Evolutionary conservation across 37 sponge, comb jelly and placozoan genomes (phyloP).

Genomic region (Bolinopsis microptera): DNA sequence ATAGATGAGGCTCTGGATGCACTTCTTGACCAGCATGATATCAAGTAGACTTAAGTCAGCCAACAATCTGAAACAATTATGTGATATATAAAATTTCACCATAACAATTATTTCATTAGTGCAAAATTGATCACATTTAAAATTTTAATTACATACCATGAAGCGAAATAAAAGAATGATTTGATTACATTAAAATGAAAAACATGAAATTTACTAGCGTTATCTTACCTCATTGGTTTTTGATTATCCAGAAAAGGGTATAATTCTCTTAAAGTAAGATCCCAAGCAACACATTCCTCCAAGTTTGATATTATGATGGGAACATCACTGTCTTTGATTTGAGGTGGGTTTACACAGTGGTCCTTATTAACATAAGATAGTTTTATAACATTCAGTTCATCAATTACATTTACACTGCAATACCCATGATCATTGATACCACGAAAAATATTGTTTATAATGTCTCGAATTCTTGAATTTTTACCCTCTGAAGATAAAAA

Average conservation of each 20-base stretch:
- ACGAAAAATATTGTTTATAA: not conserved
- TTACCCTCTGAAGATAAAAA: constrained; percentile 56
- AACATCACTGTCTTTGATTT: constrained; percentile 57
- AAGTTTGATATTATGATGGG: constrained; percentile 32
- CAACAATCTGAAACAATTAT: constrained; percentile 19
- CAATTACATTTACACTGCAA: constrained; percentile 50
- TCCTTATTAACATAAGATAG: constrained; percentile 29
- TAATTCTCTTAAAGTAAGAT: constrained; percentile 29
- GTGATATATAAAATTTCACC: no score
- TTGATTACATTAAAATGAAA: no score
- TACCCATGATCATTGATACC: constrained; percentile 39
- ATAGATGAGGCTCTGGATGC: constrained; percentile 53
- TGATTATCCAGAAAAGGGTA: not conserved
- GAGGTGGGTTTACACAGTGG: not conserved
- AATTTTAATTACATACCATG: no score
- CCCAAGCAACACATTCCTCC: constrained; percentile 17
- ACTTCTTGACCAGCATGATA: constrained; percentile 1
- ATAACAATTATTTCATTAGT: no score
- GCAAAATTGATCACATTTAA: no score
- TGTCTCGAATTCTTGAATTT: not conserved
- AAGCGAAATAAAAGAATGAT: no score
- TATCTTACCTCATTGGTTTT: constrained; percentile 38
- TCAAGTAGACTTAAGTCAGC: not conserved
- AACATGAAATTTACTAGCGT: no score
- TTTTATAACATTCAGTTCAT: constrained; percentile 58